phyloP scores from a whole-genome alignment of 2,888 invertebrate genomes.

The Eurois occulta region DNA sequence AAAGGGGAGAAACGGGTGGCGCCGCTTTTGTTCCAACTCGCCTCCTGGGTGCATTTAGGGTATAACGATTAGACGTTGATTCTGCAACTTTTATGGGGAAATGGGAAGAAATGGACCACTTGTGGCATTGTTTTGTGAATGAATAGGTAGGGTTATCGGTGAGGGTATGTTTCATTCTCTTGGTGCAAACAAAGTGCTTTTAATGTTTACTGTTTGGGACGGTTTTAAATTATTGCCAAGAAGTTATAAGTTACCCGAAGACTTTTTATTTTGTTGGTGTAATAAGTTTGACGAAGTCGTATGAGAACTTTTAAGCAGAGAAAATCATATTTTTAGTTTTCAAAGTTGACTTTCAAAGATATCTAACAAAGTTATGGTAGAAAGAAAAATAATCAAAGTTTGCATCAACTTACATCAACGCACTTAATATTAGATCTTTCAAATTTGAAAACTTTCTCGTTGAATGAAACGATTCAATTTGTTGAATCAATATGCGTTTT shows the following conservation, averaged over 20 bases:
- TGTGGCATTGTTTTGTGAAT: conserved; percentile 58
- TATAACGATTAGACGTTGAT: conserved; percentile 59
- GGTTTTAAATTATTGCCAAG: conserved; percentile 7
- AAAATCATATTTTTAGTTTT: background rate
- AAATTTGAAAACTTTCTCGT: background rate
- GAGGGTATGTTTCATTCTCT: conserved; percentile 28
- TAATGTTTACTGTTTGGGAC: background rate
- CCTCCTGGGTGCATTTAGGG: conserved; percentile 75
- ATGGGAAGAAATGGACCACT: conserved; percentile 60
- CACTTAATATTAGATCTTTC: background rate
- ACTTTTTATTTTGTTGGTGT: background rate
- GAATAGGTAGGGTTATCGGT: conserved; percentile 47
- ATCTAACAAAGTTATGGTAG: conserved; percentile 15
- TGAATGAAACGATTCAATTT: background rate
- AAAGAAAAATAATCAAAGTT: conserved; percentile 6
- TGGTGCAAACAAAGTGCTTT: conserved; percentile 8
- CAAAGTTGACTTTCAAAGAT: background rate
- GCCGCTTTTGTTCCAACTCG: conserved; percentile 68
- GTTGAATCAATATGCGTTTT: background rate
- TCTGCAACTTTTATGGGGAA: conserved; percentile 64
- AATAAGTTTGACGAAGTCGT: background rate
- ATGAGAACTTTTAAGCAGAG: background rate
- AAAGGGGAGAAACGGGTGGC: conserved; percentile 55
- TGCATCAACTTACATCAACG: background rate
- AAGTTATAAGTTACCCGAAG: background rate